Percentiles rank a stretch among this genome's conserved stretches.
These are phyloP conservation scores for Diploptera punctata DNA, from an alignment of 2,888 invertebrate genomes.

Conservation along the genomic window DNA sequence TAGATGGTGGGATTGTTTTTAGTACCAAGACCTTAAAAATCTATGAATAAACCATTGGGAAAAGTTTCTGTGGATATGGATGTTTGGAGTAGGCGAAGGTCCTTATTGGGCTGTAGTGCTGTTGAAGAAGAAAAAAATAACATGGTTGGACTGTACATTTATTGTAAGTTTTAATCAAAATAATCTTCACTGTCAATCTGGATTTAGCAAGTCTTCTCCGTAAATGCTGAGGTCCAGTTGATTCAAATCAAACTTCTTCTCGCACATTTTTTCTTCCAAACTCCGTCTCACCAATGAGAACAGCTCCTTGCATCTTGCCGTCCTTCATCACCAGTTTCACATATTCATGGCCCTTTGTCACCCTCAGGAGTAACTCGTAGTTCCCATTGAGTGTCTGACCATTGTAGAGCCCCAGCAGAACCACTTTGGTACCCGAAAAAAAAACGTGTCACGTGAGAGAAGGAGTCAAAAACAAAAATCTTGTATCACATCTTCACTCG, in stretches of 20 bases:
- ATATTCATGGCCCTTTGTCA: conserved; percentile 81
- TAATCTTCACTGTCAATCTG: conserved; percentile 98
- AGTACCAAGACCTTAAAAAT: too few species aligned
- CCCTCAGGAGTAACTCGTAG: conserved; percentile 85
- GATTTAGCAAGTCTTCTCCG: conserved; percentile 93
- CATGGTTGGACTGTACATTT: too few species aligned
- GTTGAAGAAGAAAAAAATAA: too few species aligned
- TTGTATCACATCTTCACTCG: conserved; percentile 71
- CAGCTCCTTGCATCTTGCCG: conserved; percentile 88
- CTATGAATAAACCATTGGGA: too few species aligned
- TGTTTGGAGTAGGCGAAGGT: too few species aligned
- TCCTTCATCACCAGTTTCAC: conserved; percentile 88
- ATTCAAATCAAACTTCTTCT: conserved; percentile 96
- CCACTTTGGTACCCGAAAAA: conserved; percentile 94
- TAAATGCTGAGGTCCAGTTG: conserved; percentile 86
- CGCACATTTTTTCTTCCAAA: conserved; percentile 98
- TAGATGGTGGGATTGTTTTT: too few species aligned
- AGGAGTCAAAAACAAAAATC: conserved; percentile 98
- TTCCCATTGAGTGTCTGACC: conserved; percentile 80
- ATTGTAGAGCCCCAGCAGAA: conserved; percentile 91
- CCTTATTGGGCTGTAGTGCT: too few species aligned
- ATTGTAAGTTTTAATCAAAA: conserved; percentile 95
- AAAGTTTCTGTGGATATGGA: too few species aligned
- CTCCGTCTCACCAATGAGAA: conserved; percentile 96
- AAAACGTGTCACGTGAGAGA: conserved; percentile 94